Evolutionary conservation across 2,113 vertebrate species (phyloP).

Genomic region (Myocastor coypus): DNA sequence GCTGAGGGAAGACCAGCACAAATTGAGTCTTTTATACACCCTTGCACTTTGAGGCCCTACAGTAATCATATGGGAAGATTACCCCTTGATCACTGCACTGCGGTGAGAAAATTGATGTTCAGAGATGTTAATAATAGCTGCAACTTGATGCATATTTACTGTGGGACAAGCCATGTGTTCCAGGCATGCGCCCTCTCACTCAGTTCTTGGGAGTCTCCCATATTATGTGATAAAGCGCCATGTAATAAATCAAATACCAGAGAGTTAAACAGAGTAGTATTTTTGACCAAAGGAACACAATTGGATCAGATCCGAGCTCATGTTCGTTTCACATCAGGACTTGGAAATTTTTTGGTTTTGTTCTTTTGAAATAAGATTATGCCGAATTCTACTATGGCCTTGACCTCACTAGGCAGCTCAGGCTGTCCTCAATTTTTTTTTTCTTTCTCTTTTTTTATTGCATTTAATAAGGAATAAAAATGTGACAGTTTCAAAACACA

Average conservation of each 20-base stretch:
- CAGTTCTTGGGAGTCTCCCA: not conserved
- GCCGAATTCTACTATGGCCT: not conserved
- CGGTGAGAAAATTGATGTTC: not conserved
- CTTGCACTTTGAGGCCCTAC: not conserved
- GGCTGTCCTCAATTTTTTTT: too few species aligned
- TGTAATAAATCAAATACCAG: not conserved
- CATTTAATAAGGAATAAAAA: too few species aligned
- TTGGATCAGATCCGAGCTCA: not conserved
- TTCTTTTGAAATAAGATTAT: not conserved
- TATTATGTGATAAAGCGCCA: not conserved
- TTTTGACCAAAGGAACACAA: conserved; percentile 9
- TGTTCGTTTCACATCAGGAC: not conserved
- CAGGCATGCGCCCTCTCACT: not conserved
- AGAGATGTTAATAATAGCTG: conserved; percentile 5
- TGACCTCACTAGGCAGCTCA: not conserved
- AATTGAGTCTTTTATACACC: not conserved
- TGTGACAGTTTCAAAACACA: too few species aligned
- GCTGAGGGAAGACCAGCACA: not conserved
- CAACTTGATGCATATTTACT: not conserved
- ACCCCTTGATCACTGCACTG: not conserved
- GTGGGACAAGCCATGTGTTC: not conserved
- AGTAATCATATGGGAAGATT: not conserved
- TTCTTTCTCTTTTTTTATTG: too few species aligned
- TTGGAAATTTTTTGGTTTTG: not conserved
- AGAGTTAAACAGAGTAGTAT: not conserved